Base-by-base conservation (phyloP, 2,888 invertebrate species). In the Dusona sp. region DNA sequence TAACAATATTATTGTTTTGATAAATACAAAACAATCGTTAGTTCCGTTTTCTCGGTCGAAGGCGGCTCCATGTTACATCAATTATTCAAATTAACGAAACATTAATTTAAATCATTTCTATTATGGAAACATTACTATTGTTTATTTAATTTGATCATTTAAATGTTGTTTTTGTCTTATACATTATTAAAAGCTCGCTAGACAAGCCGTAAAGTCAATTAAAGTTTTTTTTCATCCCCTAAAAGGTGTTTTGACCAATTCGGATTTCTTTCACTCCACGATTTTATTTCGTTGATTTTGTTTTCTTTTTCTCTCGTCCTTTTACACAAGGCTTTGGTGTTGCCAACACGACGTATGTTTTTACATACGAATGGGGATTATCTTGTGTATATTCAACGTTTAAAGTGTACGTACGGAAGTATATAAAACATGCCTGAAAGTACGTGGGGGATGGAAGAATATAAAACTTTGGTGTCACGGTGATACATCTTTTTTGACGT, bases 401-500 rank as follows among this genome's bases (percentile, higher is more conserved):
- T 51, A 36, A 51, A 29, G 75, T 42, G 36, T 48, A 51, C 25
- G 67, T 67, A 51, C 36, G 22, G 36, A 54, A 67, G 78, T 45
- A 45, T 25, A 73, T 64, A 64, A 64, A 45, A 45, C 48, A 75
- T 64, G 42, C 25, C 9, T 8, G 64, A 29, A 36, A 64, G 42
- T 29, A 42, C 19, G 64, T 45, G 11, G 33, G 64, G 38, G 45
- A 45, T 42, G 22, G 61, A 64, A 64, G 29, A 54, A 54, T 75
- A 64, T 75, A 75, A 75, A 75, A 75, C 45, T 75, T 75, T 75
- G 1, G 42, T 42, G 64, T 29, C n/a, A 45, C 29, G 64, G 61
- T 64, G 64, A 75, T 75, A 75, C 75, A 64, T 75, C 75, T 75
- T 75, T 75, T 45, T 64, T 61, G 75, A 64, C 57, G 64, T 51